Evolutionary conservation across 2,888 invertebrate species (phyloP), one percentile per base, ranked within the genome.

Genomic region (Archips xylosteana): DNA sequence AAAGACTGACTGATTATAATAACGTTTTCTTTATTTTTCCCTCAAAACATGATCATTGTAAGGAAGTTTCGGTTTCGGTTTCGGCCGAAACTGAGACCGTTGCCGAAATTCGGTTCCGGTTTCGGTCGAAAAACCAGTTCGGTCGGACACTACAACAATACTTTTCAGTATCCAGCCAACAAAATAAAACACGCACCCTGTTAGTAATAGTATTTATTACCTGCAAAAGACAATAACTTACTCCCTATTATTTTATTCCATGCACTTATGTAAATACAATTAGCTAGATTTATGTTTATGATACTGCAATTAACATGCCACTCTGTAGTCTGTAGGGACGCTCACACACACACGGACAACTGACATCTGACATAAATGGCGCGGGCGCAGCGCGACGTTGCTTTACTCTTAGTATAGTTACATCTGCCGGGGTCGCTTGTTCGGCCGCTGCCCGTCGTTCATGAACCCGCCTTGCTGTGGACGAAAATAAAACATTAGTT

Each of bases 201-300:
- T 94, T 92, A 93, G 93, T 93, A 90, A 90, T 91, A 88, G 88
- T 87, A 89, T 94, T 92, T 92, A 94, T 93, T 92, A 92, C 86
- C 85, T 91, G 94, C 94, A 94, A 93, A 92, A 92, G 92, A 91
- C 86, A 87, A 85, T 89, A 90, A 87, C 92, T 94, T 92, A 93
- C 70, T 60, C 65, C 85, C 85, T 90, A 89, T 91, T 86, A 91
- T 87, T 87, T 84, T 84, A 87, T 85, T 88, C 81, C 86, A 87
- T 92, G 93, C 92, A 92, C 94, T 94, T 93, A 93, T 74, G 94
- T 94, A 93, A 94, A 94, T 94, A 94, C 88, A 94, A 94, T 93
- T 94, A 89, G 86, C 92, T 94, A 93, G 87, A 91, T 93, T 92
- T 89, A 87, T 86, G 45, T 45, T 45, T 45, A 23, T 54, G 84